These are phyloP conservation scores for Morone chrysops DNA, from an alignment of 2,113 vertebrate species.

Conservation along the genomic window DNA sequence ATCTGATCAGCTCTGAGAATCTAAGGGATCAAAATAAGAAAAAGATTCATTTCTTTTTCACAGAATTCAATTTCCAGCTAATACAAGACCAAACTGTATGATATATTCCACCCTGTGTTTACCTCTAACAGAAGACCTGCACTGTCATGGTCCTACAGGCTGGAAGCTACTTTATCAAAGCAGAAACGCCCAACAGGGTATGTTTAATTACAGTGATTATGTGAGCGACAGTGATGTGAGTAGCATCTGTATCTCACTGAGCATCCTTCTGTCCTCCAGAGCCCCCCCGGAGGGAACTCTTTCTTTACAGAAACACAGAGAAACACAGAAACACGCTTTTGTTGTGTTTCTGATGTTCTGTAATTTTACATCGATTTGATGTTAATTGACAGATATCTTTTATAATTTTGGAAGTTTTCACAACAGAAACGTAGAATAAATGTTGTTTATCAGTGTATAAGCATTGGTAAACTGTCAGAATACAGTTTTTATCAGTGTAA, in stretches of 20 bases:
- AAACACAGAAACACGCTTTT: not conserved
- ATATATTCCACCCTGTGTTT: not conserved
- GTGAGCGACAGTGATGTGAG: conserved; percentile 18
- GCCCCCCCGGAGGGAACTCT: not conserved
- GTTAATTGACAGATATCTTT: too few relatives aligned
- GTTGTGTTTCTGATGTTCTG: too few relatives aligned
- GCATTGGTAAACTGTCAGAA: too few relatives aligned
- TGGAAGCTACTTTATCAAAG: not conserved
- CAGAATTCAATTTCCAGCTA: not conserved
- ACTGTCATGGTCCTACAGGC: not conserved
- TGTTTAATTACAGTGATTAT: conserved; percentile 19
- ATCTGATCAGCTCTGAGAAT: too few relatives aligned
- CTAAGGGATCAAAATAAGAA: too few relatives aligned
- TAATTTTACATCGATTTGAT: too few relatives aligned
- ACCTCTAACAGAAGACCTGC: not conserved
- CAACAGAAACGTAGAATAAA: too few relatives aligned
- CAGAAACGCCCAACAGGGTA: not conserved
- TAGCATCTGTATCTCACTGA: conserved; percentile 14
- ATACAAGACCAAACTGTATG: not conserved
- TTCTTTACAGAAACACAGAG: not conserved
- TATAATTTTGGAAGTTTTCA: too few relatives aligned
- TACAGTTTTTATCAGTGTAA: too few relatives aligned
- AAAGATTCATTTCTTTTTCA: too few relatives aligned
- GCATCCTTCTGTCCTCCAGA: not conserved
- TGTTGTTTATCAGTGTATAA: too few relatives aligned